A percentile compares a stretch with the other conserved stretches of the same genome.
These are phyloP conservation scores for Scortum barcoo DNA, from an alignment of 2,113 vertebrate species.

Conservation along the genomic window DNA sequence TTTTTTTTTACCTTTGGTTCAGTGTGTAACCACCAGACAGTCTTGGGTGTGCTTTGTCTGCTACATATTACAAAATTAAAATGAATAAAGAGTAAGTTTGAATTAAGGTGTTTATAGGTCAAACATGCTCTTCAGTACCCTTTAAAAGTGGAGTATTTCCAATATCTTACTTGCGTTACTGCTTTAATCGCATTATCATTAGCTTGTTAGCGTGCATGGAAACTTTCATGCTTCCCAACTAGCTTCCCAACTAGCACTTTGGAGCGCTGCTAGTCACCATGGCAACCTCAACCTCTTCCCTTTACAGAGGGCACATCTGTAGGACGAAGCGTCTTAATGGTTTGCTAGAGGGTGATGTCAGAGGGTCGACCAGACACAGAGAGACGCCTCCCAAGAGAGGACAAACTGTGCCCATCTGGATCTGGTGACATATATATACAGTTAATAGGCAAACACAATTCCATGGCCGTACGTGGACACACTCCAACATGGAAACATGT, in stretches of 20 bases:
- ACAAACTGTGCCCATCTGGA: slow-evolving; percentile 52
- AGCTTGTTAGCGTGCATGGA: neutral
- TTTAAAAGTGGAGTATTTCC: neutral
- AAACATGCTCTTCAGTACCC: neutral
- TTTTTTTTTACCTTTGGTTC: too few species aligned
- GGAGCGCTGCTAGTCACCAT: slow-evolving; percentile 29
- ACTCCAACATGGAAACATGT: slow-evolving; percentile 25
- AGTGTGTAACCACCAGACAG: neutral
- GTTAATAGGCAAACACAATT: neutral
- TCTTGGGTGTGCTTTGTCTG: neutral
- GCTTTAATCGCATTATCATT: slow-evolving; percentile 22
- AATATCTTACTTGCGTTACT: neutral
- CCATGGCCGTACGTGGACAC: slow-evolving; percentile 8
- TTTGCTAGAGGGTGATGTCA: slow-evolving; percentile 55
- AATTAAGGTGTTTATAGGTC: neutral
- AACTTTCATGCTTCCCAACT: slow-evolving; percentile 22
- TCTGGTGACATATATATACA: slow-evolving; percentile 46
- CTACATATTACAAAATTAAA: neutral
- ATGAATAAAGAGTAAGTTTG: neutral
- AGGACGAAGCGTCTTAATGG: slow-evolving; percentile 46
- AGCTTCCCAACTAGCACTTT: slow-evolving; percentile 18
- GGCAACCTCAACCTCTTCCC: slow-evolving; percentile 35
- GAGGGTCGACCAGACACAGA: slow-evolving; percentile 47
- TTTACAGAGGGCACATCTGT: slow-evolving; percentile 54
- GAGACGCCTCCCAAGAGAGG: slow-evolving; percentile 54